Evolutionary conservation across 2,888 invertebrate genomes (phyloP), one percentile per base, ranked within the genome.

Genomic region (Branchipolynoe longqiensis): DNA sequence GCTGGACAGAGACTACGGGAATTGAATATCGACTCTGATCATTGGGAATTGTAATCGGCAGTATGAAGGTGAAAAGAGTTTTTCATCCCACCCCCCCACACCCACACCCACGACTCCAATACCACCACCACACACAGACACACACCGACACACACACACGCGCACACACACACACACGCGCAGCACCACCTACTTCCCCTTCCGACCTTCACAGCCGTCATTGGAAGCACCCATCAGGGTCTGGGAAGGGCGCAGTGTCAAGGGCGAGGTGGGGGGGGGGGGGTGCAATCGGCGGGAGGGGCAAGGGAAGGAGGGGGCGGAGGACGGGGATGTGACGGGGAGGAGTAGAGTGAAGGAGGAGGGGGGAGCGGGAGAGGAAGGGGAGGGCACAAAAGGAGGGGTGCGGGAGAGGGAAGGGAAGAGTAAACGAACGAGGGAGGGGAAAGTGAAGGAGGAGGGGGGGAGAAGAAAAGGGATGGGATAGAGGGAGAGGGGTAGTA

Each of bases 301-400:
- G 48, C 8, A 48, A 18, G 48, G 48, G 18, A 18, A 18, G 48
- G 18, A 18, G 48, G 48, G 18, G 48, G 48, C 8, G 18, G 48
- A 18, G 48, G 18, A 18, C 8, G 48, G 18, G 48, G 48, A 18
- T 12, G 48, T 8, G 48, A 48, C 8, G 48, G 48, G 18, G 48
- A 18, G 48, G 18, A 18, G 48, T 8, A 48, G 48, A 18, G 48
- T 12, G 48, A 18, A 18, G 18, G 48, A 18, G 48, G 18, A 18
- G 48, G 62, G n/a, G n/a, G 62, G 28, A 25, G 62, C 6, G 62
- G n/a, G 62, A 8, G 62, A 62, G 62, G 28, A 25, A 62, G 62
- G 28, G 62, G n/a, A 25, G 28, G 62, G 8, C 12, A n/a, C 6
- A 62, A 25, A 8, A 25, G n/a, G 62, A n/a, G 62, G 8, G 62